These are phyloP conservation scores for Pongo abelii DNA, from an alignment of 2,113 vertebrate species.

Conservation along the genomic window DNA sequence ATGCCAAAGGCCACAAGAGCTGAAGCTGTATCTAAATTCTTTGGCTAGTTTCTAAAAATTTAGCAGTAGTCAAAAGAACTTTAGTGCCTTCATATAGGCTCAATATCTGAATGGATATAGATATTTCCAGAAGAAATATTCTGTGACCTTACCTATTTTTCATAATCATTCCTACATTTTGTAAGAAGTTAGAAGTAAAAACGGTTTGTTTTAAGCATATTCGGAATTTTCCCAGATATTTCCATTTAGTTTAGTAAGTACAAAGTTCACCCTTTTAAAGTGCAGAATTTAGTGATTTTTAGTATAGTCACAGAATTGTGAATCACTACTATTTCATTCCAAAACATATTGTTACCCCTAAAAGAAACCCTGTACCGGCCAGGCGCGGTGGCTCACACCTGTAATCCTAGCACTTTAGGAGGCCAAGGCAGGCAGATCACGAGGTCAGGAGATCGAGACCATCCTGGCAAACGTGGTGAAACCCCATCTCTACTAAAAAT, in stretches of 20 bases:
- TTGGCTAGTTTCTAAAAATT: slow-evolving; percentile 43
- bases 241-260: background rate
- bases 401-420: too few species aligned
- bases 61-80: background rate
- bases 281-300: background rate
- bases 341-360: background rate
- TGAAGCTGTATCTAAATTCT: background rate
- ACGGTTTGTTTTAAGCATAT: background rate
- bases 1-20: background rate
- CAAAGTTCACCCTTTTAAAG: background rate
- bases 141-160: slow-evolving; percentile 28
- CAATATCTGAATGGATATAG: background rate
- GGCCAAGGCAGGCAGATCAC: too few species aligned
- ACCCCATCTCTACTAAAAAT: too few species aligned
- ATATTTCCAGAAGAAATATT: slow-evolving; percentile 7
- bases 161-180: background rate
- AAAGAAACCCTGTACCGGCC: background rate
- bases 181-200: slow-evolving; percentile 36
- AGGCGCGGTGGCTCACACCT: too few species aligned
- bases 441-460: too few species aligned
- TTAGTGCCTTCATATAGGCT: background rate
- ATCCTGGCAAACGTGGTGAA: too few species aligned
- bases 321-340: background rate
- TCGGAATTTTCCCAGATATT: background rate
- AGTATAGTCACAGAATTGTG: background rate